Percentiles rank a stretch among this genome's conserved stretches.
Conservation (phyloP, 2,797 vertebrate genomes). For the Acanthopagrus latus region DNA sequence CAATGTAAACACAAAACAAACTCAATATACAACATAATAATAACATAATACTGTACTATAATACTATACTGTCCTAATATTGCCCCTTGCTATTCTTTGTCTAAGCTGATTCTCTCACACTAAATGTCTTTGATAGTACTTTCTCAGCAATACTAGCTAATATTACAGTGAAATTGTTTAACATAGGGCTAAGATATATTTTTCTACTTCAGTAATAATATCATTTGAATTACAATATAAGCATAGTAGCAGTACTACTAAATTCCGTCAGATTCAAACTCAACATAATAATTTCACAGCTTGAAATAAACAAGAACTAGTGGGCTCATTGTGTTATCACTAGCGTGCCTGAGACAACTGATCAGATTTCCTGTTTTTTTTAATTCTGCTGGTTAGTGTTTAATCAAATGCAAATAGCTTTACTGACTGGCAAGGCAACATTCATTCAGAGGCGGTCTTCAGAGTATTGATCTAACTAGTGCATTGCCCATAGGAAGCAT, state of each 20-base stretch:
- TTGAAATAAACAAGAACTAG: not conserved
- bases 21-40: no score
- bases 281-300: not conserved
- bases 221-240: not conserved
- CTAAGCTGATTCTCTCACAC: not conserved
- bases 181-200: not conserved
- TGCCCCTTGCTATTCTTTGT: not conserved
- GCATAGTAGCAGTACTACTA: not conserved
- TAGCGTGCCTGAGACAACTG: not conserved
- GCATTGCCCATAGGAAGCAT: no score
- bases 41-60: no score
- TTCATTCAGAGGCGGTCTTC: not conserved
- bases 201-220: not conserved
- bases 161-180: not conserved
- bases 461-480: no score
- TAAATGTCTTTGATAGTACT: not conserved
- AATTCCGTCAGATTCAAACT: not conserved
- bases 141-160: not conserved
- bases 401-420: no score
- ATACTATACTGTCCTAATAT: no score
- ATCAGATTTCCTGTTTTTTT: no score
- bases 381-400: no score
- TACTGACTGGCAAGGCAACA: not conserved
- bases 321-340: not conserved
- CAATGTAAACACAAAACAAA: no score